Conservation (phyloP, 30 jellyfish, hydroid and myxozoan species). For the Mastigias papua region DNA sequence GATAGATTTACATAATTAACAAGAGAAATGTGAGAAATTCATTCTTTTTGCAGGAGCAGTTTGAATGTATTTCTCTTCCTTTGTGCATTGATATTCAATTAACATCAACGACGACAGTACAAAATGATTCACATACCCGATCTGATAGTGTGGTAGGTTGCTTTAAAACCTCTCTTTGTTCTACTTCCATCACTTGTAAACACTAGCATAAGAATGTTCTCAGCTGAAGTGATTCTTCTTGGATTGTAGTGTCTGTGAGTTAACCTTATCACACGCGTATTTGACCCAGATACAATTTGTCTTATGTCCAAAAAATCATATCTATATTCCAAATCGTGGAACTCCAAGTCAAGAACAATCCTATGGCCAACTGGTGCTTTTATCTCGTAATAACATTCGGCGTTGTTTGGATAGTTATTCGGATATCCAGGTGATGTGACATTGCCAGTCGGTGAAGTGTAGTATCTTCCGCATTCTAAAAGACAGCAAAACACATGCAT, state of each 20-base stretch:
- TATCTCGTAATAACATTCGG: slow-evolving; percentile 8
- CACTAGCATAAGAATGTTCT: background rate
- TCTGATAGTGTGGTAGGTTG: background rate
- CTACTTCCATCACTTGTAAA: background rate
- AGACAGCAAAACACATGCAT: no score
- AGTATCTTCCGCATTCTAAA: no score
- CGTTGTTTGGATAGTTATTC: no score
- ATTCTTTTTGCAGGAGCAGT: no score
- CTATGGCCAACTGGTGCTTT: slow-evolving; percentile 7
- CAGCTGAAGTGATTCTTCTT: background rate
- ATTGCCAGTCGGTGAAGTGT: no score
- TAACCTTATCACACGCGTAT: background rate
- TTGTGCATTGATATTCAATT: no score
- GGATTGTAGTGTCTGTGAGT: background rate
- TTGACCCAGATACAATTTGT: background rate
- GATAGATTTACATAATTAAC: no score
- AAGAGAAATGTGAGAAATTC: no score
- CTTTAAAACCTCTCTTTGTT: background rate
- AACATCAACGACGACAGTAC: no score
- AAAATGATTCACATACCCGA: background rate
- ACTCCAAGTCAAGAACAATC: background rate
- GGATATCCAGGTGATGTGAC: slow-evolving; percentile 40
- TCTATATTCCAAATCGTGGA: background rate
- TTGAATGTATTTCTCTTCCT: no score
- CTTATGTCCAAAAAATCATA: background rate